A percentile compares a stretch with the other conserved stretches of the same genome.
Evolutionary conservation across 2,888 invertebrate species (phyloP).

Genomic region (Rosalia funebris): DNA sequence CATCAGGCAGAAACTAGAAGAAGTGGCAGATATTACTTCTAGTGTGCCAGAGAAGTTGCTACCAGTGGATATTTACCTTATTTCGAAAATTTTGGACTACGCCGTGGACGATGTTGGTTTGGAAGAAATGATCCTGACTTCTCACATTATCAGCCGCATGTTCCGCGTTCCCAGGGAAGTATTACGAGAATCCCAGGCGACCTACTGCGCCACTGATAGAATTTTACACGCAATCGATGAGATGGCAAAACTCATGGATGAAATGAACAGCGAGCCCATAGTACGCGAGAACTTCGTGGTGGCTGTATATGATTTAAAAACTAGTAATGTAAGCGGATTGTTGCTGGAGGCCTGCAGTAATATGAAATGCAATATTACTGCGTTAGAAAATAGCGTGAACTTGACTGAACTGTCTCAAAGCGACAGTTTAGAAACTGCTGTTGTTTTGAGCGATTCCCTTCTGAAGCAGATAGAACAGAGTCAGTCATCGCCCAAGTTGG

Average conservation of each 20-base stretch:
- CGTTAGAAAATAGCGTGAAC: conserved; percentile 24
- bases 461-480: conserved; percentile 37
- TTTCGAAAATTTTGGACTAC: conserved; percentile 44
- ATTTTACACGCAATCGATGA: conserved; percentile 41
- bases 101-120: conserved; percentile 43
- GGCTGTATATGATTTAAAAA: conserved; percentile 59
- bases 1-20: conserved; percentile 31
- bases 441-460: conserved; percentile 43
- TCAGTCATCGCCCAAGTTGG: conserved; percentile 31
- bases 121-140: conserved; percentile 56
- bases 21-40: conserved; percentile 30
- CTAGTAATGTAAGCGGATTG: conserved; percentile 64
- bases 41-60: conserved; percentile 26
- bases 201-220: conserved; percentile 43
- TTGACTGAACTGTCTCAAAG: conserved; percentile 24
- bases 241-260: conserved; percentile 33
- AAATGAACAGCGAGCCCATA: conserved; percentile 25
- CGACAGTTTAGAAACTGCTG: conserved; percentile 35
- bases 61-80: conserved; percentile 46
- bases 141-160: conserved; percentile 67
- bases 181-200: conserved; percentile 41
- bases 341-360: conserved; percentile 56
- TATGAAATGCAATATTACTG: conserved; percentile 56
- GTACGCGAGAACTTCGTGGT: conserved; percentile 65
- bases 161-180: conserved; percentile 37